Percentiles rank a stretch among this genome's conserved stretches.
Evolutionary conservation across 2,888 invertebrate species (phyloP).

Genomic region (Exocentrus adspersus): DNA sequence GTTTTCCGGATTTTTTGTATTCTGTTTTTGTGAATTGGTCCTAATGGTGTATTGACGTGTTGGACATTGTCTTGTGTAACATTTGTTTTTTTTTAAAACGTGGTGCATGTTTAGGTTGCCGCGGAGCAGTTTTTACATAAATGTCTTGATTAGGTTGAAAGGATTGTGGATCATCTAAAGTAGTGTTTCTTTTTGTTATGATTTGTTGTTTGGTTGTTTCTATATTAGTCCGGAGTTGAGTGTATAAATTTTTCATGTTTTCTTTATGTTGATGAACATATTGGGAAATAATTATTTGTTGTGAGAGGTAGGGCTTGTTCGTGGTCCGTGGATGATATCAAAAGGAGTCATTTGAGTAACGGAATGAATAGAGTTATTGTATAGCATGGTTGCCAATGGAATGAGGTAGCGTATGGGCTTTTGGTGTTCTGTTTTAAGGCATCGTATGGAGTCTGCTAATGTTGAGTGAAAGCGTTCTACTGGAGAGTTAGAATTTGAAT

Average conservation of each 20-base stretch:
- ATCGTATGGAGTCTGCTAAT: conserved; percentile 5
- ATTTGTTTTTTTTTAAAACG: background rate
- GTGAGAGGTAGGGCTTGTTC: background rate
- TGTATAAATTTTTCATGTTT: background rate
- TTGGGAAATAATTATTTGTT: background rate
- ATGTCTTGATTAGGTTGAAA: background rate
- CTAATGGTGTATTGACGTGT: background rate
- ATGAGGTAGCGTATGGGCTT: background rate
- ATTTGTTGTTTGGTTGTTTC: background rate
- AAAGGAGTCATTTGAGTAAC: background rate
- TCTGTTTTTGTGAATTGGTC: background rate
- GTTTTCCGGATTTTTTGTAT: background rate
- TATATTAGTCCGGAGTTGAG: background rate
- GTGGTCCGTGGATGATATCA: background rate
- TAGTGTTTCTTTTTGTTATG: background rate
- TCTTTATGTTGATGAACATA: background rate
- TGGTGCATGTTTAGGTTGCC: background rate
- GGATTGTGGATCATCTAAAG: background rate
- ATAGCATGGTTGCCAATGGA: background rate
- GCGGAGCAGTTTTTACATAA: background rate
- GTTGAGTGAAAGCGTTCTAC: too few species aligned
- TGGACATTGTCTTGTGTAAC: background rate
- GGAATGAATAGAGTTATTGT: conserved; percentile 2
- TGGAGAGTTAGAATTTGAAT: conserved; percentile 13
- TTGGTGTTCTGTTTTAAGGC: conserved; percentile 15